phyloP scores from a whole-genome alignment of 2,888 invertebrate species.

The Andrena fulva region DNA sequence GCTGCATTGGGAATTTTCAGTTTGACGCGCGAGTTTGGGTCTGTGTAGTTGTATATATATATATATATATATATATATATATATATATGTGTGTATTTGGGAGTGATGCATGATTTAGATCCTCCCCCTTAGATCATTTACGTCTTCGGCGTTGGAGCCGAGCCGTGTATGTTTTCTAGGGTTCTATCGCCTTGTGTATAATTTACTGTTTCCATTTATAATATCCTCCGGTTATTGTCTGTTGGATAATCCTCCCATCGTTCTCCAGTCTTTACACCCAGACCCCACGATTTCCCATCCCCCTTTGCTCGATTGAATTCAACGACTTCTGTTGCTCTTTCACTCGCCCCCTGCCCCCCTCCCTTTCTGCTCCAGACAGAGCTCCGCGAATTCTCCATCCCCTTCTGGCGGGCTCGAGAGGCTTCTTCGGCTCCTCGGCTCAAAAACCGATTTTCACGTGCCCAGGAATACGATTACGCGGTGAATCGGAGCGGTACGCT shows the following conservation, averaged over 20 bases:
- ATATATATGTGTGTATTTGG: too few species aligned
- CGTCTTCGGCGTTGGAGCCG: too few species aligned
- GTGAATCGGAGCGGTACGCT: slow-evolving; percentile 33
- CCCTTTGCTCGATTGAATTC: slow-evolving; percentile 23
- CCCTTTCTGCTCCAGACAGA: neutral
- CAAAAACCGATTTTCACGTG: slow-evolving; percentile 51
- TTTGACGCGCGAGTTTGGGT: too few species aligned
- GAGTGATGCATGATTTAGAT: too few species aligned
- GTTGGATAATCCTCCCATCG: neutral
- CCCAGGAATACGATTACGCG: slow-evolving; percentile 37
- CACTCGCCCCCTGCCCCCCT: neutral
- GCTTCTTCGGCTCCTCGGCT: slow-evolving; percentile 36
- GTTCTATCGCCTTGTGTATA: neutral
- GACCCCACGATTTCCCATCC: slow-evolving; percentile 11
- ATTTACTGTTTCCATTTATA: neutral
- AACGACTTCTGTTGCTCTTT: slow-evolving; percentile 36
- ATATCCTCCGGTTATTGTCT: neutral
- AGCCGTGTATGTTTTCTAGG: neutral
- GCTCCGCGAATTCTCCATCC: neutral
- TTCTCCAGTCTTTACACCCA: neutral
- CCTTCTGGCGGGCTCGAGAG: neutral
- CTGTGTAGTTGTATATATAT: too few species aligned
- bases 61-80: too few species aligned
- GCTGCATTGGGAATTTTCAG: too few species aligned
- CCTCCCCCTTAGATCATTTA: too few species aligned